phyloP scores from a whole-genome alignment of 2,888 invertebrate species.

The Lithophane ornitopus region DNA sequence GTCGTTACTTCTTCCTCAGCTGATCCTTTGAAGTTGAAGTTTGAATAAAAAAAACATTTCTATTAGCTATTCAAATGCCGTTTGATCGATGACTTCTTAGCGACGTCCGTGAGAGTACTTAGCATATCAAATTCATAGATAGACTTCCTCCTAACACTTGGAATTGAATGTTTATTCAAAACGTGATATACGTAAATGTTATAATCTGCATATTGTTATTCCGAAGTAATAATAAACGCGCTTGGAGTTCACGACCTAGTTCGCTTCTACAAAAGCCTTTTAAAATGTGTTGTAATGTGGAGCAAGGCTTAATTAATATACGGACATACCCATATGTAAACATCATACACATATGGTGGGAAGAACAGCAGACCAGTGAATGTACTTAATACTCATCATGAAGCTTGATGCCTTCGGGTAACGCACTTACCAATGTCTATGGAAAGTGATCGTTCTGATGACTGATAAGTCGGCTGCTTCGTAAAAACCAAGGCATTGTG shows the following conservation, averaged over 20 bases:
- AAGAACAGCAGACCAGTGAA: constrained; percentile 57
- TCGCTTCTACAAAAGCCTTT: constrained; percentile 62
- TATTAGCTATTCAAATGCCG: constrained; percentile 52
- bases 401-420: constrained; percentile 41
- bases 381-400: constrained; percentile 53
- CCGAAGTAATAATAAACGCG: constrained; percentile 32
- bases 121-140: constrained; percentile 42
- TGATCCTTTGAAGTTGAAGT: constrained; percentile 67
- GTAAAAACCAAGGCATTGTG: constrained; percentile 63
- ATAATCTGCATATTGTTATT: constrained; percentile 41
- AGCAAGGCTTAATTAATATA: constrained; percentile 70
- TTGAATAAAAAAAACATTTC: constrained; percentile 49
- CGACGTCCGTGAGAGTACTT: constrained; percentile 35
- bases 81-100: constrained; percentile 52
- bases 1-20: constrained; percentile 61
- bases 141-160: constrained; percentile 47
- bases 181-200: constrained; percentile 28
- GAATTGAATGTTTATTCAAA: constrained; percentile 44
- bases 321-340: constrained; percentile 29
- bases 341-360: constrained; percentile 50
- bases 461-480: constrained; percentile 62
- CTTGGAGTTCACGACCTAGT: constrained; percentile 60
- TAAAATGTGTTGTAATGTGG: constrained; percentile 69
- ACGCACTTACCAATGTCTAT: constrained; percentile 23
- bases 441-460: constrained; percentile 59